A percentile compares a stretch with the other conserved stretches of the same genome.
These are phyloP conservation scores for Glyptemys insculpta DNA, from an alignment of 2,797 vertebrate genomes.

Conservation along the genomic window DNA sequence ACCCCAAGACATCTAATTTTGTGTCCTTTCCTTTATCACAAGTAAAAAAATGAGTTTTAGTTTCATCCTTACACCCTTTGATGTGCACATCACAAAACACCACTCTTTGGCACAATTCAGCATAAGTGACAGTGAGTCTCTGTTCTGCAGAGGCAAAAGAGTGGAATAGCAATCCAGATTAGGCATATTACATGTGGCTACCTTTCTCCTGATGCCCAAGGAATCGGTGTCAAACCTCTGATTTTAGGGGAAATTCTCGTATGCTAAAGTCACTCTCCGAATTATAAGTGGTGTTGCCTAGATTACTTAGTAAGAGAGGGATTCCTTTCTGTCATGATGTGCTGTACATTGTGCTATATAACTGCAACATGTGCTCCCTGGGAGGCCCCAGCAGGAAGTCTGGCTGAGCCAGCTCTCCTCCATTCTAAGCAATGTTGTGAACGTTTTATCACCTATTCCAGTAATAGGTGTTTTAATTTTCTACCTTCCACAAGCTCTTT, in stretches of 20 bases:
- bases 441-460: not conserved
- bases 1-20: constrained; percentile 52
- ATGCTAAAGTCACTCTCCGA: not conserved
- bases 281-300: not conserved
- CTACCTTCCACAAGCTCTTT: not conserved
- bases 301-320: not conserved
- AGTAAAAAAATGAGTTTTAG: not conserved
- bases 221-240: not conserved
- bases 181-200: not conserved
- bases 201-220: not conserved
- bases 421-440: not conserved
- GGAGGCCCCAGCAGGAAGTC: not conserved
- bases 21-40: constrained; percentile 42
- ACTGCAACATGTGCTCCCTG: not conserved
- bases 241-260: not conserved
- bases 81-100: not conserved
- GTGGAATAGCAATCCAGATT: not conserved
- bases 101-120: not conserved
- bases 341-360: not conserved
- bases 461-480: not conserved
- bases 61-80: not conserved
- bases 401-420: not conserved
- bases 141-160: not conserved
- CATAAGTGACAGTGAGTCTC: not conserved
- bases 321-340: not conserved